phyloP scores from a whole-genome alignment of 37 sponge, comb jelly and placozoan genomes.

The Chondrosia reniformis region DNA sequence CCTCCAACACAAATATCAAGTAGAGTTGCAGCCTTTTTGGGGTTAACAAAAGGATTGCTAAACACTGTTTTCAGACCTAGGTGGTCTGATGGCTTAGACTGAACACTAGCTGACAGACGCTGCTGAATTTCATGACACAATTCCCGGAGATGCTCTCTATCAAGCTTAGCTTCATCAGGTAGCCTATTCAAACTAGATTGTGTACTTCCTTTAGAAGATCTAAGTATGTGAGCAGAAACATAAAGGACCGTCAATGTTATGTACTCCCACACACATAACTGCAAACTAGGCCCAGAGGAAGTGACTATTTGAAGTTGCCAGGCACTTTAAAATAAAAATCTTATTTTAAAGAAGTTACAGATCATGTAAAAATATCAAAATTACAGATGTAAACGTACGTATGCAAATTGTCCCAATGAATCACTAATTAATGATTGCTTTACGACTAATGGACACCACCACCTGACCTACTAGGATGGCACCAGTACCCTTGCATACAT shows the following conservation, averaged over 20 bases:
- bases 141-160: background rate
- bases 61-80: constrained; percentile 21
- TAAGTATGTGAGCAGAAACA: background rate
- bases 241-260: background rate
- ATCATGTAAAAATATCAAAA: too few species aligned
- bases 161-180: background rate
- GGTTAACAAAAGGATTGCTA: constrained; percentile 21
- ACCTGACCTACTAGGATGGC: too few species aligned
- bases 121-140: background rate
- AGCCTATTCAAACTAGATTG: background rate
- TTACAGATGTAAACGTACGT: too few species aligned
- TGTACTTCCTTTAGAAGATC: background rate
- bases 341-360: too few species aligned
- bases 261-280: too few species aligned
- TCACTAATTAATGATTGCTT: too few species aligned
- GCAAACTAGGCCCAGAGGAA: too few species aligned
- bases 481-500: too few species aligned
- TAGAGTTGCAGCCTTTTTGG: constrained; percentile 3
- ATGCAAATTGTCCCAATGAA: too few species aligned
- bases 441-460: too few species aligned
- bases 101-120: background rate
- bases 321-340: too few species aligned
- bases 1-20: constrained; percentile 43
- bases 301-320: too few species aligned
- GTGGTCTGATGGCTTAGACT: background rate